phyloP scores from a whole-genome alignment of 2,113 vertebrate genomes.

The Dascyllus trimaculatus region DNA sequence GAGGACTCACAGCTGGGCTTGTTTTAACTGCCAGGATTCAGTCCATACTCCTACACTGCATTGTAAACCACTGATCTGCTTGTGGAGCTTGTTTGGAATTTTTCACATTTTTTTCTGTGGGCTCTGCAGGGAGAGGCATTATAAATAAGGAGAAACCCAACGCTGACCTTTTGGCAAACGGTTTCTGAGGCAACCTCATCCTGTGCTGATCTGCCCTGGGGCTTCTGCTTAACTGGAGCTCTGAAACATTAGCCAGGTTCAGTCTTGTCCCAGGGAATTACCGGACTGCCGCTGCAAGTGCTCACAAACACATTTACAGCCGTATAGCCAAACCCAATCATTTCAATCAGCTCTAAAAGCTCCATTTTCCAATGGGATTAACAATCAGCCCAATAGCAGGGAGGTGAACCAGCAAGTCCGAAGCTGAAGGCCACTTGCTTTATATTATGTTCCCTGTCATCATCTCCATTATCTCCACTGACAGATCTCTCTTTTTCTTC shows the following conservation, averaged over 20 bases:
- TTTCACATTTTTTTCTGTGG: constrained; percentile 36
- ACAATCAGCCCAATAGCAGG: constrained; percentile 21
- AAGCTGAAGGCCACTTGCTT: constrained; percentile 36
- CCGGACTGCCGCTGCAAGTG: constrained; percentile 11
- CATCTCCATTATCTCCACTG: neutral
- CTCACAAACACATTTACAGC: constrained; percentile 48
- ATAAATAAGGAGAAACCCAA: constrained; percentile 7
- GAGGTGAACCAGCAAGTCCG: constrained; percentile 27
- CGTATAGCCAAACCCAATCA: constrained; percentile 23
- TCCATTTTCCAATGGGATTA: constrained; percentile 16
- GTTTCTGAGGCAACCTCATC: neutral
- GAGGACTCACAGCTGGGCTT: constrained; percentile 20
- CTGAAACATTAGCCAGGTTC: constrained; percentile 39
- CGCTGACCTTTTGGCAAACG: constrained; percentile 41
- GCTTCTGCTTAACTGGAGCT: constrained; percentile 29
- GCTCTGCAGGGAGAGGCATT: constrained; percentile 14
- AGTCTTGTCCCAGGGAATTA: constrained; percentile 47
- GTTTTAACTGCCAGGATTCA: constrained; percentile 29
- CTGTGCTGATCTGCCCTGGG: constrained; percentile 38
- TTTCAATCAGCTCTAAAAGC: constrained; percentile 29
- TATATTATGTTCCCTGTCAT: constrained; percentile 30
- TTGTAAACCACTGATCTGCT: constrained; percentile 28
- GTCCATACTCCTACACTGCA: constrained; percentile 4
- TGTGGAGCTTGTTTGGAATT: constrained; percentile 33
- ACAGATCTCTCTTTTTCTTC: constrained; percentile 22